These are phyloP conservation scores for Onychomys leucogaster DNA, from an alignment of 2,797 vertebrate species.

Conservation along the genomic window DNA sequence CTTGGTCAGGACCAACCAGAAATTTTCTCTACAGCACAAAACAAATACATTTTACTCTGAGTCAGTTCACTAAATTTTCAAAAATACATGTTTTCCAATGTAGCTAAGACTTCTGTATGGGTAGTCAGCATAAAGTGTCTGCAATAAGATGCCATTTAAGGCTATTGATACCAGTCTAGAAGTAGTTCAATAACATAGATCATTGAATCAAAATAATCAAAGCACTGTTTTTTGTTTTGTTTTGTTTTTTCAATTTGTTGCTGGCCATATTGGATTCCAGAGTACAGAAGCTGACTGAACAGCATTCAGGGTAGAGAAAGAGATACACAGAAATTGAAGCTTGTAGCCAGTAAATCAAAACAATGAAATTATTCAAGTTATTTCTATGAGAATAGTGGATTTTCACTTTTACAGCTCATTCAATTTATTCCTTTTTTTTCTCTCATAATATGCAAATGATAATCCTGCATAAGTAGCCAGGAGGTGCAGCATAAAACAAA, in stretches of 20 bases:
- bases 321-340: not conserved
- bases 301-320: not conserved
- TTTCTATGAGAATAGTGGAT: slow-evolving; percentile 10
- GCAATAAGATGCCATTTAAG: not conserved
- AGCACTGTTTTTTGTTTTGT: not conserved
- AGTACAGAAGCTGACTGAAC: not conserved
- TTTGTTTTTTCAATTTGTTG: not conserved
- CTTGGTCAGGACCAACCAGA: not conserved
- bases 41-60: not conserved
- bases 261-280: not conserved
- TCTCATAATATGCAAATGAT: not conserved
- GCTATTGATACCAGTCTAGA: not conserved
- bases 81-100: not conserved
- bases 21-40: not conserved
- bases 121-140: not conserved
- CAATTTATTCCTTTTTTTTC: not conserved
- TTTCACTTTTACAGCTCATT: not conserved
- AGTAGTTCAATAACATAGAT: not conserved
- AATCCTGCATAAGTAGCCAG: not conserved
- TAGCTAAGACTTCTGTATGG: not conserved
- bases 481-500: not conserved
- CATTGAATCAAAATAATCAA: not conserved
- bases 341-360: not conserved
- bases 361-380: not conserved
- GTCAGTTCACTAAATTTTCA: not conserved